Evolutionary conservation across 2,888 invertebrate species (phyloP).

Genomic region (Rhodophaea formosa): DNA sequence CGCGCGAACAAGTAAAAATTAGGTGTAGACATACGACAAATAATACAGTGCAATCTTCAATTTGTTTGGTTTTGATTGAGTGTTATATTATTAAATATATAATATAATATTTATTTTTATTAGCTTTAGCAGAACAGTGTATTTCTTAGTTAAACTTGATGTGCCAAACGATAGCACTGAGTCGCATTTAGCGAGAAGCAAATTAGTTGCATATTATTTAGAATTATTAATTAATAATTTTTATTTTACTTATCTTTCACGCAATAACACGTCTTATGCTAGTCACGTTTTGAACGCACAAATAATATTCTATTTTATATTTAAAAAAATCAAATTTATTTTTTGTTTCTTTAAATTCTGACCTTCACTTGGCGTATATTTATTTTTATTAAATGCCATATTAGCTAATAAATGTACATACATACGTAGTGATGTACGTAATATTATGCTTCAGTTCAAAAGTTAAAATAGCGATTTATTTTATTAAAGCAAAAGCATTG

Average conservation of each 20-base stretch:
- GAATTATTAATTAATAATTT: slow-evolving; percentile 41
- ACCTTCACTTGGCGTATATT: slow-evolving; percentile 48
- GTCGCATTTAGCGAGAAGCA: slow-evolving; percentile 72
- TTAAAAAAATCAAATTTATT: slow-evolving; percentile 40
- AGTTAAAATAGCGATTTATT: slow-evolving; percentile 49
- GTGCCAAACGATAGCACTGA: slow-evolving; percentile 75
- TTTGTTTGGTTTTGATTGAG: slow-evolving; percentile 61
- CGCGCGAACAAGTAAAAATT: slow-evolving; percentile 72
- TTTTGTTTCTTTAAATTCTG: slow-evolving; percentile 38
- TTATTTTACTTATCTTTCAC: slow-evolving; percentile 52
- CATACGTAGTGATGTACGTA: slow-evolving; percentile 58
- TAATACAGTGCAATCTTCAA: slow-evolving; percentile 72
- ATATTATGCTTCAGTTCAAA: slow-evolving; percentile 64
- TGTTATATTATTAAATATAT: slow-evolving; percentile 48
- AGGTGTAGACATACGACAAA: slow-evolving; percentile 62
- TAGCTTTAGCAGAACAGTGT: slow-evolving; percentile 66
- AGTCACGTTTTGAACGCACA: slow-evolving; percentile 78
- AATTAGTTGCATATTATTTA: slow-evolving; percentile 62
- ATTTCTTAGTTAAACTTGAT: slow-evolving; percentile 75
- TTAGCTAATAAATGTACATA: slow-evolving; percentile 74
- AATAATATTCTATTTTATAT: slow-evolving; percentile 57
- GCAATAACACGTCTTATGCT: slow-evolving; percentile 80
- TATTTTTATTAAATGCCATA: slow-evolving; percentile 74
- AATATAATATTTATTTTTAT: slow-evolving; percentile 61
- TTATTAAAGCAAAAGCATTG: slow-evolving; percentile 45